Conservation (phyloP, 2,888 invertebrate genomes). For the Calliopum simillimum region DNA sequence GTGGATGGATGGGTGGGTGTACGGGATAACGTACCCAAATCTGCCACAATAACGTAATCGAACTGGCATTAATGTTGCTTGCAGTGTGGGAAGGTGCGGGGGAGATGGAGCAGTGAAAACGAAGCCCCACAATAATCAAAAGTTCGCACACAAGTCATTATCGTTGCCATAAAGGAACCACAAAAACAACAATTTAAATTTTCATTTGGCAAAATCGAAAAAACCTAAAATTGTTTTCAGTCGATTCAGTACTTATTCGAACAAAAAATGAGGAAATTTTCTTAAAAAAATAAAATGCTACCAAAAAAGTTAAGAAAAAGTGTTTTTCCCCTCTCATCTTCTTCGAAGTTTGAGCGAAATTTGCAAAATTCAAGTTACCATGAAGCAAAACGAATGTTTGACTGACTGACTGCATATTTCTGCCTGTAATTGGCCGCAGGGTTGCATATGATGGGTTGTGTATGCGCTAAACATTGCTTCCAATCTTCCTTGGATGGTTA, state of each 20-base stretch:
- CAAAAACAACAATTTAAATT: background rate
- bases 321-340: no score
- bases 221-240: background rate
- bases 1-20: background rate
- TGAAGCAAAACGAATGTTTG: slow-evolving; percentile 23
- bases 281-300: no score
- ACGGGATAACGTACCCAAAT: background rate
- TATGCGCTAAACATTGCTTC: no score
- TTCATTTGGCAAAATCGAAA: slow-evolving; percentile 3
- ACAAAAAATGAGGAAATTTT: no score
- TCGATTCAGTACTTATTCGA: no score
- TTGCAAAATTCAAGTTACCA: slow-evolving; percentile 23
- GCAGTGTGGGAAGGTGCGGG: background rate
- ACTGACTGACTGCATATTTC: background rate
- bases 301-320: no score
- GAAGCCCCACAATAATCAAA: no score
- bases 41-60: slow-evolving; percentile 29
- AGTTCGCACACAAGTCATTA: background rate
- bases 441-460: background rate
- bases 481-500: no score
- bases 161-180: slow-evolving; percentile 12
- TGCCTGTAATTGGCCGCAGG: slow-evolving; percentile 18
- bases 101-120: no score
- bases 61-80: background rate
- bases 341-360: no score